phyloP scores from a whole-genome alignment of 2,888 invertebrate genomes.

The Drosophila anomelani region DNA sequence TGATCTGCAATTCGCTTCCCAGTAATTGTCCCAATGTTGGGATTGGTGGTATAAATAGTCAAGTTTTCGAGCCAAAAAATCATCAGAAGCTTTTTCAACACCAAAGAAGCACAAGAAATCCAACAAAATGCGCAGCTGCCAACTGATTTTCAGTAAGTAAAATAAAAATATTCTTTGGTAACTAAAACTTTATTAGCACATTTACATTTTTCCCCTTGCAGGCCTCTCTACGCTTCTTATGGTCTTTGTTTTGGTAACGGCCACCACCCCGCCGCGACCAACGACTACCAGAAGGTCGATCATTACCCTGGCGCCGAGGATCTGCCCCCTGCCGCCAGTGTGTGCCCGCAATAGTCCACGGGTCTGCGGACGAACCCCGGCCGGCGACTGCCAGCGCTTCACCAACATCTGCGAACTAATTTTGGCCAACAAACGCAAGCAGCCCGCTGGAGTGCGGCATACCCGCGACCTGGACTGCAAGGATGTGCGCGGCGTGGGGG shows the following conservation, averaged over 20 bases:
- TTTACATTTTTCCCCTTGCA: not conserved
- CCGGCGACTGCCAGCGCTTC: constrained; percentile 64
- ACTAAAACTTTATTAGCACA: not conserved
- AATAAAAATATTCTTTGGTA: not conserved
- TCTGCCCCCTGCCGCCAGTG: constrained; percentile 48
- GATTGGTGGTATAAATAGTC: constrained; percentile 25
- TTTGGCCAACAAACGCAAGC: constrained; percentile 8
- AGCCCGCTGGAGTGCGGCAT: constrained; percentile 41
- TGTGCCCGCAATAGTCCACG: constrained; percentile 54
- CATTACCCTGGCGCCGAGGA: constrained; percentile 5
- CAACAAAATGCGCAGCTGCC: constrained; percentile 8
- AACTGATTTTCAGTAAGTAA: constrained; percentile 22
- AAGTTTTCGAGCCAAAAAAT: not conserved
- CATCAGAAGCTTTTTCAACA: constrained; percentile 16
- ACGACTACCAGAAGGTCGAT: constrained; percentile 9
- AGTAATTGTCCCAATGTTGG: not conserved
- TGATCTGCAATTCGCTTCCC: constrained; percentile 12
- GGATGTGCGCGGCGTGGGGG: constrained; percentile 48
- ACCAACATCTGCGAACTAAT: constrained; percentile 62
- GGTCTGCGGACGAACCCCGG: constrained; percentile 54
- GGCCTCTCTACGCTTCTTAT: constrained; percentile 18
- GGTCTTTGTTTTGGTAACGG: not conserved
- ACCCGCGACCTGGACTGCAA: constrained; percentile 53
- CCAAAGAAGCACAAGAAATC: not conserved
- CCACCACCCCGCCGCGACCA: not conserved